These are phyloP conservation scores for Cylloceria caligata DNA, from an alignment of 2,888 invertebrate genomes.

Conservation along the genomic window DNA sequence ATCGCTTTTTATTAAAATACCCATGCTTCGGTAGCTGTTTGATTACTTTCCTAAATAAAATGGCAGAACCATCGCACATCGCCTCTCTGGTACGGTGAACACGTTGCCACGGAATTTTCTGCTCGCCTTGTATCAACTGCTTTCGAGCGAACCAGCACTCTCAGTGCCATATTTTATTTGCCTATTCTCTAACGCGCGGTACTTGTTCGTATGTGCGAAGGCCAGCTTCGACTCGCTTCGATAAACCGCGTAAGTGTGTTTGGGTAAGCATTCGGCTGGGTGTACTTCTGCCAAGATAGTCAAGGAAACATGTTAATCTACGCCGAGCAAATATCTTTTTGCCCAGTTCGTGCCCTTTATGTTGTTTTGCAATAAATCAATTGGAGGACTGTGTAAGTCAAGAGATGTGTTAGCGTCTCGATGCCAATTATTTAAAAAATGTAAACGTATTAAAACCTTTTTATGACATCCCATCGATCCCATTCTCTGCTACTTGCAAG, in stretches of 20 bases:
- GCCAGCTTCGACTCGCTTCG: neutral
- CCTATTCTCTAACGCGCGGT: slow-evolving; percentile 65
- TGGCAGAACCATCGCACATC: slow-evolving; percentile 53
- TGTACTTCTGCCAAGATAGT: slow-evolving; percentile 59
- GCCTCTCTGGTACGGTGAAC: slow-evolving; percentile 33
- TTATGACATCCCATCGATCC: too few relatives aligned
- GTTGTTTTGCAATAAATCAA: slow-evolving; percentile 66
- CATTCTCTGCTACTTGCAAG: too few relatives aligned
- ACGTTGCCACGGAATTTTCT: slow-evolving; percentile 33
- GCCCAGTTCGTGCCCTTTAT: slow-evolving; percentile 50
- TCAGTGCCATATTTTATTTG: slow-evolving; percentile 69
- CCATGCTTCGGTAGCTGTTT: slow-evolving; percentile 30
- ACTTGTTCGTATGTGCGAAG: slow-evolving; percentile 57
- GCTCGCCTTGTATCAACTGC: slow-evolving; percentile 50
- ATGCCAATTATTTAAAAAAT: too few relatives aligned
- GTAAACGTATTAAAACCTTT: too few relatives aligned
- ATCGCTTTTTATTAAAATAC: too few relatives aligned
- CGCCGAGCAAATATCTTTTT: slow-evolving; percentile 45
- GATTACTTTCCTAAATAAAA: slow-evolving; percentile 17
- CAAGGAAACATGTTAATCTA: slow-evolving; percentile 56
- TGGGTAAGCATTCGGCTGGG: slow-evolving; percentile 57
- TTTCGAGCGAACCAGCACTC: slow-evolving; percentile 66
- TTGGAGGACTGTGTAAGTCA: slow-evolving; percentile 37
- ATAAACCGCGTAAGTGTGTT: slow-evolving; percentile 55
- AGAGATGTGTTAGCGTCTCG: too few relatives aligned